Base-by-base conservation (phyloP, 2,797 vertebrate species). In the Crenichthys baileyi region DNA sequence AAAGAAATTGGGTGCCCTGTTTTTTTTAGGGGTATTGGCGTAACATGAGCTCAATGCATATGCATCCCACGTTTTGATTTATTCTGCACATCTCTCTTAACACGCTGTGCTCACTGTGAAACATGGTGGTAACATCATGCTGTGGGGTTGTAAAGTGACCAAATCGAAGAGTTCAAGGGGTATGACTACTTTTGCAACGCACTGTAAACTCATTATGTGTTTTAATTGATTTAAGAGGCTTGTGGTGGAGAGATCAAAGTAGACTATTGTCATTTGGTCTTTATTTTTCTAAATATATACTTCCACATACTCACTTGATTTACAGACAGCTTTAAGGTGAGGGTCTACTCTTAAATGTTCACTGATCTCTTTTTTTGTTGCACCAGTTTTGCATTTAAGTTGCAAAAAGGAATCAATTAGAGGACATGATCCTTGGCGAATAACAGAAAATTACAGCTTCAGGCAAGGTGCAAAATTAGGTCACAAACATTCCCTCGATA, bases 391-490 rank as follows among this genome's bases (percentile, higher is more conserved):
- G 7, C 36, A 5, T 41, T 36, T 22, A 58, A 5, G 31, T 24
- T 41, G 11, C 7, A 16, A 44, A 26, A 29, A 73, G 39, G 63
- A 58, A 13, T 18, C 1, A 39, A 36, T 76, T 26, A 58, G 13
- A 71, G 58, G 72, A 73, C 20, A n/a, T 58, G 16, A 36, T 75
- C 46, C 70, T 63, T 73, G 9, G 20, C 55, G 20, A 56, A 9
- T 44, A 51, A 4, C 72, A 16, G 56, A 79, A 39, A 72, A 72
- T 63, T 70, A 50, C 67, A 70, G 72, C 79, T 82, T 70, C 36
- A 72, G 44, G 58, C 72, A 16, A 53, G 63, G 60, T n/a, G 44
- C 24, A 72, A 77, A 73, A 58, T 63, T 68, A 70, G 48, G 72
- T 39, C 75, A 79, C 12, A 36, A 67, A 0, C 29, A 3, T 22